Evolutionary conservation across 2,888 invertebrate species (phyloP), one percentile per base, ranked within the genome.

Genomic region (Catonia carolina): DNA sequence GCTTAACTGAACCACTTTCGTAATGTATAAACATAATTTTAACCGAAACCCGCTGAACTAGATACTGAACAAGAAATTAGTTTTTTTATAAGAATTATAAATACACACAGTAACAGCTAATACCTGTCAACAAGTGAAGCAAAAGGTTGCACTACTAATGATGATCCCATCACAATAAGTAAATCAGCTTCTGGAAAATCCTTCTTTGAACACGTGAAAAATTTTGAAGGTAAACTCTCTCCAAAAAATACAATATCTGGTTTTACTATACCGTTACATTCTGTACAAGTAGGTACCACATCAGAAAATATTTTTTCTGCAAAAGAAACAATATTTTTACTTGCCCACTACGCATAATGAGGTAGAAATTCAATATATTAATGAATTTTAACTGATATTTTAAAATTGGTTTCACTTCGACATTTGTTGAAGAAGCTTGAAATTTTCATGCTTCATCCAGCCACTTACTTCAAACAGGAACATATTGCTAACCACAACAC

Each of bases 231-330:
- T 14, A 97, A 77, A 69, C 81, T 81, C 76, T 97, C 96, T 0
- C 96, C 96, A 72, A 96, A 98, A 75, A 98, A 95, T 12, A 96
- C 87, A 65, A 98, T 92, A 69, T 97, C 95, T 7, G 96, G 96
- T 71, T 96, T 96, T 0, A 97, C 89, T 4, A 93, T 76, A 0
- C 86, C 86, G 42, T 77, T 74, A 67, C 92, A 92, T 35, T 77
- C 74, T 1, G 80, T 79, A 69, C 95, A 96, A 41, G 79, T 82
- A 12, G 94, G 93, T 58, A 93, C 78, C 60, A 78, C 74, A 67
- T 85, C 86, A 1, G 80, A 73, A 63, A 88, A 80, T 59, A 89
- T 87, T 69, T 81, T 78, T 55, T 85, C 87, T 87, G 74, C 52
- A 74, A 74, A 60, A 61, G 60, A 61, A 37, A 5, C 17, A 5